These are phyloP conservation scores for Macrobrachium rosenbergii DNA, from an alignment of 1,140 invertebrate genomes.

Conservation along the genomic window DNA sequence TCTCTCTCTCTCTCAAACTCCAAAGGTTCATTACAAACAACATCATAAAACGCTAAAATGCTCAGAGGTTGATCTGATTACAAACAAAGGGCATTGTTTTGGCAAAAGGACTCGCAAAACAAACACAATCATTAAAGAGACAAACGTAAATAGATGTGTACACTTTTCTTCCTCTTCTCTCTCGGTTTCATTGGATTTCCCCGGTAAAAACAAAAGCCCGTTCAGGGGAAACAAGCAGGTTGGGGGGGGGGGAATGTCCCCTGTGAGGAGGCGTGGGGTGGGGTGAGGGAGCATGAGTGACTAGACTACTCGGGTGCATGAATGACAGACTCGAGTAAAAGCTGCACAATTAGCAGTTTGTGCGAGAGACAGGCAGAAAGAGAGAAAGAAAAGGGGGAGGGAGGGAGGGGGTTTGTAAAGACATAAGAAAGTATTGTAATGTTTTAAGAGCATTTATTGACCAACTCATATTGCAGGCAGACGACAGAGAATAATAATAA, in stretches of 20 bases:
- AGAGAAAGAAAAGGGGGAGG: neutral
- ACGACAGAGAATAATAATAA: neutral
- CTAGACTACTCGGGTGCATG: neutral
- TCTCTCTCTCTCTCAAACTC: no score
- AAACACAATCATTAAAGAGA: neutral
- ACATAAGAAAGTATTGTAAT: neutral
- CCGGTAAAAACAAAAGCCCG: neutral
- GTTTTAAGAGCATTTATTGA: no score
- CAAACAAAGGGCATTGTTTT: no score
- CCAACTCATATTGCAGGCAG: no score
- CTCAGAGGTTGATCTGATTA: no score
- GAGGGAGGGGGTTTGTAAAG: neutral
- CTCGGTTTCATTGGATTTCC: neutral
- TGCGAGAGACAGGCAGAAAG: neutral
- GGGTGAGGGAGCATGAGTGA: neutral
- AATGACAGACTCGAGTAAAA: neutral
- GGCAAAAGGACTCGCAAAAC: neutral
- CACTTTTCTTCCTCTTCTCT: constrained; percentile 17
- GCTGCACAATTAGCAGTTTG: neutral
- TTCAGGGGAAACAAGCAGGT: neutral
- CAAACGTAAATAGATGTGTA: constrained; percentile 16
- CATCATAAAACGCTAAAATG: no score
- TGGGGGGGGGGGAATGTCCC: neutral
- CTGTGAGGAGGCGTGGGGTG: neutral
- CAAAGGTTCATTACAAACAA: no score